Base-by-base conservation (phyloP, 2,797 vertebrate genomes). In the Rhodeus uyekii region DNA sequence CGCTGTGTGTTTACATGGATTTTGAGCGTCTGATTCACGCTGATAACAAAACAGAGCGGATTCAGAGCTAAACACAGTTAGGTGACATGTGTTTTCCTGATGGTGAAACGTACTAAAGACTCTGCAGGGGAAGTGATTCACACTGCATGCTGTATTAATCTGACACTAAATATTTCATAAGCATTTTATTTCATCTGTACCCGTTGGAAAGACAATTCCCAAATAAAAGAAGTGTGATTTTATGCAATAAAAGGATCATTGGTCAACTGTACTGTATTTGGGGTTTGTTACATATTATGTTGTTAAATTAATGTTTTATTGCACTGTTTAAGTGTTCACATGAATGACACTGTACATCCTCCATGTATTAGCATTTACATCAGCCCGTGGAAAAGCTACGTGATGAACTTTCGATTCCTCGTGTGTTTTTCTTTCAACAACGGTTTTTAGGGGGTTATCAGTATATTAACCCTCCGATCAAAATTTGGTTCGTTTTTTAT, bases 1-100 rank as follows among this genome's bases (percentile, higher is more conserved):
- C 22, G 39, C 8, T 34, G 27, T 58, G 22, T 73, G 85, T 72
- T 78, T 69, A 75, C 73, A 84, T 65, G 64, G 29, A 24, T 65
- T 65, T 44, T 29, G 44, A 44, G 50, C 42, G 61, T 48, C 55
- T 63, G 68, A 83, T 61, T 85, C 24, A 50, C 32, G 18, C 39
- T 27, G 68, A 80, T 63, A 46, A 80, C 78, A 80, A 78, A 34
- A 71, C 67, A 46, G 10, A 78, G 50, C 4, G 27, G 3, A 63
- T 48, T 48, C 42, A 73, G 14, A 81, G 58, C 44, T 38, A 63
- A 80, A 63, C 69, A 50, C 55, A 36, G 53, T 46, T 76, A 44
- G 24, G n/a, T 44, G 67, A 60, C 53, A 10, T 14, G 36, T 68
- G 78, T 63, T 80, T 63, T 24, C 39, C 39, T 64, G 16, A 46